These are phyloP conservation scores for Orientallactaga sibirica DNA, from an alignment of 2,797 vertebrate genomes.

Conservation along the genomic window DNA sequence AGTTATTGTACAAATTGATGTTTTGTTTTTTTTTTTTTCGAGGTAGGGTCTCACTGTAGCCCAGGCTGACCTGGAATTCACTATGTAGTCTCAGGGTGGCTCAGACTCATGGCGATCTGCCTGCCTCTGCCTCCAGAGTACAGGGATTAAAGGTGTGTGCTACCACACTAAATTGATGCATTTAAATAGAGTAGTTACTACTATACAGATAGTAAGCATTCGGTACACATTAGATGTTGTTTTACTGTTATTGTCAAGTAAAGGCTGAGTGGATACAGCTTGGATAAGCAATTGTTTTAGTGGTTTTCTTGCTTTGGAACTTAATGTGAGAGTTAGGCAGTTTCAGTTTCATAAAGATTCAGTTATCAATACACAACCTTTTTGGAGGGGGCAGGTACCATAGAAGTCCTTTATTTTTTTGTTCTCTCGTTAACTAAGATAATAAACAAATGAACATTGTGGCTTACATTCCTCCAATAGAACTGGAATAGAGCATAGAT, in stretches of 20 bases:
- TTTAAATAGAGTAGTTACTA: neutral
- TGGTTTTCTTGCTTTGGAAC: slow-evolving; percentile 13
- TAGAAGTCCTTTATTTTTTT: neutral
- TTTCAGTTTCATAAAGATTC: slow-evolving; percentile 27
- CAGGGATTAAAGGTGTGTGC: no score
- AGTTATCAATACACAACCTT: neutral
- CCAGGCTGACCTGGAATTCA: no score
- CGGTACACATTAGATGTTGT: neutral
- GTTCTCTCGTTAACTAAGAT: neutral
- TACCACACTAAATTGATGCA: neutral
- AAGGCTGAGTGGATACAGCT: neutral
- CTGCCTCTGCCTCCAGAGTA: no score
- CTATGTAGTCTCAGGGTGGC: no score
- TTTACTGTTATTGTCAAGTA: neutral
- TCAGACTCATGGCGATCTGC: no score
- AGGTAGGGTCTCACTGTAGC: no score
- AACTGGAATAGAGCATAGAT: neutral
- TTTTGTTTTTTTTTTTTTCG: no score
- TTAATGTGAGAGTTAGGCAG: neutral
- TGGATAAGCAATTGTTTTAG: neutral
- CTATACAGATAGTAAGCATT: neutral
- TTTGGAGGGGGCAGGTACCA: neutral
- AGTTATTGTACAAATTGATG: neutral
- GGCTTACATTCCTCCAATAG: neutral
- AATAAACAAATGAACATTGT: neutral